These are phyloP conservation scores for Cyclophora albipunctata DNA, from an alignment of 2,888 invertebrate species.

Conservation along the genomic window DNA sequence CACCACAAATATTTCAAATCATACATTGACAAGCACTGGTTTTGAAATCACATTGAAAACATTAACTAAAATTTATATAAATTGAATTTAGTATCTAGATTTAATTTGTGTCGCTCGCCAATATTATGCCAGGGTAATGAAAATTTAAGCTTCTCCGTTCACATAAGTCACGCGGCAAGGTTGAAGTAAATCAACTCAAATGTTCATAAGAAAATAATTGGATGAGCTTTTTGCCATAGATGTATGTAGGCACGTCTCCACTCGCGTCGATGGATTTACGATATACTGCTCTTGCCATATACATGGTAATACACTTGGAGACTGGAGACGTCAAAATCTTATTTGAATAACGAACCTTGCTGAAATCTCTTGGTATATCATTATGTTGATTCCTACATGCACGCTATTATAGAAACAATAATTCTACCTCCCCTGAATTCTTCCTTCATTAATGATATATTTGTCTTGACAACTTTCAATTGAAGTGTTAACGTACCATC, in stretches of 20 bases:
- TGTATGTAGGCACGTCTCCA: not conserved
- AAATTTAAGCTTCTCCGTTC: conserved; percentile 20
- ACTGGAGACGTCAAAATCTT: not conserved
- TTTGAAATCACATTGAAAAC: too few relatives aligned
- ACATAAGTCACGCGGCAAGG: conserved; percentile 32
- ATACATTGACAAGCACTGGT: not conserved
- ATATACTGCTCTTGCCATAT: conserved; percentile 3
- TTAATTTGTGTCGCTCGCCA: conserved; percentile 20
- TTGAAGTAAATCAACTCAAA: conserved; percentile 30
- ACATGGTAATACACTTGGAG: conserved; percentile 7
- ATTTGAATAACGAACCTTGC: not conserved
- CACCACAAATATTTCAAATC: not conserved
- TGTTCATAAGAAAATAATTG: conserved; percentile 42
- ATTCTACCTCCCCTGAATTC: too few relatives aligned
- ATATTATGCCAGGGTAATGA: conserved; percentile 32
- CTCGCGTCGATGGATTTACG: conserved; percentile 8
- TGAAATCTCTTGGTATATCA: too few relatives aligned
- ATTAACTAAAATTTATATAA: too few relatives aligned
- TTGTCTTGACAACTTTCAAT: too few relatives aligned
- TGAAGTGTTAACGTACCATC: too few relatives aligned
- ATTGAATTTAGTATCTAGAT: conserved; percentile 13
- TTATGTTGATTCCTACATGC: too few relatives aligned
- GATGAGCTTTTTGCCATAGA: conserved; percentile 20
- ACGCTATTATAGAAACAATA: too few relatives aligned
- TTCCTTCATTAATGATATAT: too few relatives aligned